phyloP scores from a whole-genome alignment of 1,140 invertebrate genomes.

The Panonychus citri region DNA sequence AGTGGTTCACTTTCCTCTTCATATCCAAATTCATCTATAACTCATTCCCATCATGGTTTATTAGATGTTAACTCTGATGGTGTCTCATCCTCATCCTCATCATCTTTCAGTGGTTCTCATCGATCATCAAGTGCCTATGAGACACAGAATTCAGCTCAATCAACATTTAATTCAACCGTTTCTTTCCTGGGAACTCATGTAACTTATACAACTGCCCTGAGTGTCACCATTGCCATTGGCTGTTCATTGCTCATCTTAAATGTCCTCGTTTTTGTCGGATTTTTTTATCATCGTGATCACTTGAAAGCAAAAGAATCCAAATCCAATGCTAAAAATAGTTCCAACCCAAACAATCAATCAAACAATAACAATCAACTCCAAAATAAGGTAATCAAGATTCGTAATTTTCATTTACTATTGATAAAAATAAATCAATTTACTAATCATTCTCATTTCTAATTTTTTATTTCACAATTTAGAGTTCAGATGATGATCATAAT shows the following conservation, averaged over 20 bases:
- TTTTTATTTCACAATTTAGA: too few relatives aligned
- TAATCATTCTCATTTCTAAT: too few relatives aligned
- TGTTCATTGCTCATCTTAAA: slow-evolving; percentile 67
- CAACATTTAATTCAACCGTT: not conserved
- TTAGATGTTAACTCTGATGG: not conserved
- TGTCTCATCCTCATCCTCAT: not conserved
- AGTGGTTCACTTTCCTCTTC: too few relatives aligned
- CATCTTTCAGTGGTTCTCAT: not conserved
- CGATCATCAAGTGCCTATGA: not conserved
- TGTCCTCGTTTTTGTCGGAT: slow-evolving; percentile 66
- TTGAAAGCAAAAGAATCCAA: not conserved
- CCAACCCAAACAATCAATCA: not conserved
- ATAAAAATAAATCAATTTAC: too few relatives aligned
- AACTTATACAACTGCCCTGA: slow-evolving; percentile 62
- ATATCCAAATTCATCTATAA: too few relatives aligned
- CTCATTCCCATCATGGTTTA: not conserved
- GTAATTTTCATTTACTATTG: not conserved
- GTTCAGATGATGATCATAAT: too few relatives aligned
- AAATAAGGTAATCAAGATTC: not conserved
- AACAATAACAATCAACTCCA: not conserved
- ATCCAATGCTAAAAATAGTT: not conserved
- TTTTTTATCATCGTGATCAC: slow-evolving; percentile 45
- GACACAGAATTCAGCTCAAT: not conserved
- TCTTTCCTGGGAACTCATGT: slow-evolving; percentile 17
- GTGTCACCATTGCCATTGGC: slow-evolving; percentile 71